A percentile compares a stretch with the other conserved stretches of the same genome.
Conservation (phyloP, 2,113 vertebrate genomes). For the Antidorcas marsupialis region DNA sequence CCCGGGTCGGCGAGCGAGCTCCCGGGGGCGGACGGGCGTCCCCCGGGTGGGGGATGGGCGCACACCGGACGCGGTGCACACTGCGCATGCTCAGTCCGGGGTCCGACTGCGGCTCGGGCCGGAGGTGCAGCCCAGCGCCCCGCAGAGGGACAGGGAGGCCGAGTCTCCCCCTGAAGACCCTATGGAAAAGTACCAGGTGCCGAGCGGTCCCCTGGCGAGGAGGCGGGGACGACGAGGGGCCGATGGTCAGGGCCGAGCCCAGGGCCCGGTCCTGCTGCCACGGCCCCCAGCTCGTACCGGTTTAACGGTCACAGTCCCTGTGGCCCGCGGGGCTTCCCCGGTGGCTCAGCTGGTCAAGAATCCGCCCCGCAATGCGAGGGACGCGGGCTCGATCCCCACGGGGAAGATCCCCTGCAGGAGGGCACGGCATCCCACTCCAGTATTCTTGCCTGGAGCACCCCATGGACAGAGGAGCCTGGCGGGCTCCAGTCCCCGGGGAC, state of each 20-base stretch:
- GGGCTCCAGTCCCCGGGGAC: rapidly evolving
- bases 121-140: no score
- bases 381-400: not conserved
- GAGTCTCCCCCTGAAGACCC: not conserved
- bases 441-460: not conserved
- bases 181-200: conserved; percentile 72
- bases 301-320: not conserved
- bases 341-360: not conserved
- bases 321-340: no score
- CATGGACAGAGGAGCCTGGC: not conserved
- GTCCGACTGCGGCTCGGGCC: not conserved
- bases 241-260: not conserved
- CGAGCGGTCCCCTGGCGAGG: not conserved
- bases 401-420: not conserved
- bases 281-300: rapidly evolving
- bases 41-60: not conserved
- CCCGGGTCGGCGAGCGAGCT: not conserved
- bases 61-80: rapidly evolving
- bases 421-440: not conserved
- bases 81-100: not conserved
- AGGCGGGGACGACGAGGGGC: not conserved
- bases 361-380: not conserved
- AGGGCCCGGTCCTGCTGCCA: not conserved
- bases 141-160: no score
- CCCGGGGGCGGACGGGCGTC: not conserved